A percentile compares a stretch with the other conserved stretches of the same genome.
Evolutionary conservation across 2,113 vertebrate species (phyloP).

Genomic region (Camelus bactrianus): DNA sequence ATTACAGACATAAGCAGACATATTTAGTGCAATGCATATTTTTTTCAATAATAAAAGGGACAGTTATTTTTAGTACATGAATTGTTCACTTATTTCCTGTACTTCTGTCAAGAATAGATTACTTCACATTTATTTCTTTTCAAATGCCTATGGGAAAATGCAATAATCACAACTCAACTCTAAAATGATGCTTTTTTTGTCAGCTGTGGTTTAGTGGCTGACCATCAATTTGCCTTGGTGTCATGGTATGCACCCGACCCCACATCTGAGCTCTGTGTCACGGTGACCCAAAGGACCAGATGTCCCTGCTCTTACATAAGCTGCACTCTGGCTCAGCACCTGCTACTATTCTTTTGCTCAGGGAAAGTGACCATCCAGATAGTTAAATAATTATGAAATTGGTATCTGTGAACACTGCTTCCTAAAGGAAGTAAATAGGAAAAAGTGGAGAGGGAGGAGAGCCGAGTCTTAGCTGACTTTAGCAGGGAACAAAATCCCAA

Average conservation of each 20-base stretch:
- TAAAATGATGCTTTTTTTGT: background rate
- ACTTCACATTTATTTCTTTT: slow-evolving; percentile 60
- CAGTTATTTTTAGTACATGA: background rate
- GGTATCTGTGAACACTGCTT: background rate
- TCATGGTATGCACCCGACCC: accelerated
- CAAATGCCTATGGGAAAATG: background rate
- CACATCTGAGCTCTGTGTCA: background rate
- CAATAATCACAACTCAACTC: background rate
- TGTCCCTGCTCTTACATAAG: background rate
- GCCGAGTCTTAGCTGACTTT: background rate
- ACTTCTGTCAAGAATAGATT: slow-evolving; percentile 56
- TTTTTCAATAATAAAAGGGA: slow-evolving; percentile 66
- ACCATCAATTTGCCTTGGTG: background rate
- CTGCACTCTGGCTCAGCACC: background rate
- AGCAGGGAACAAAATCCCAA: background rate
- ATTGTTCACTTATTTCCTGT: slow-evolving; percentile 30
- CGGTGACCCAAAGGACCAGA: background rate
- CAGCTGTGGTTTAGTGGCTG: background rate
- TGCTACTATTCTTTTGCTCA: background rate
- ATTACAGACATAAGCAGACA: slow-evolving; percentile 20
- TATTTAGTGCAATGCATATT: background rate
- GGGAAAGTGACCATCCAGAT: background rate
- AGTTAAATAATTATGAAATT: background rate
- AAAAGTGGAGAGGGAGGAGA: background rate
- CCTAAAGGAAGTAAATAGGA: background rate